Evolutionary conservation across 2,113 vertebrate species (phyloP).

Genomic region (Beaufortia kweichowensis): DNA sequence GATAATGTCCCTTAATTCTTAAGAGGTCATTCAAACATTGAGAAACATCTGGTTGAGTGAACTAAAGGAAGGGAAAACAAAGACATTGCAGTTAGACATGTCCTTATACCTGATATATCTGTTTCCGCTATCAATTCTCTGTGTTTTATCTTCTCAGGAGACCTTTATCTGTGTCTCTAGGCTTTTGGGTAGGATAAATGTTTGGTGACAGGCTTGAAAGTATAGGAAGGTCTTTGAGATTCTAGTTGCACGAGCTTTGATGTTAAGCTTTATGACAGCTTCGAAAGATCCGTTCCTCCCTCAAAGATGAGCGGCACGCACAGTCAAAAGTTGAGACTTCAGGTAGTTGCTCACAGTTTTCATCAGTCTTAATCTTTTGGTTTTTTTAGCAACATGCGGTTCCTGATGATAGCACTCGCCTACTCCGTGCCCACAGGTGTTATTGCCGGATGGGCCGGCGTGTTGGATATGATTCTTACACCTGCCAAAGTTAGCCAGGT

Average conservation of each 20-base stretch:
- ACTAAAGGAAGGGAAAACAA: slow-evolving; percentile 13
- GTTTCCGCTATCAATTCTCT: slow-evolving; percentile 2
- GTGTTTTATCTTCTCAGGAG: slow-evolving; percentile 21
- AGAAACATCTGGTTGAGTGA: slow-evolving; percentile 10
- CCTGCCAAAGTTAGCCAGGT: slow-evolving; percentile 93
- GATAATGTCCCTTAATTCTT: neutral
- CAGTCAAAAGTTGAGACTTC: slow-evolving; percentile 3
- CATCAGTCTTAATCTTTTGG: neutral
- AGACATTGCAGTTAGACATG: slow-evolving; percentile 24
- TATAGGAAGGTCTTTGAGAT: slow-evolving; percentile 22
- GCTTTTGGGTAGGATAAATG: slow-evolving; percentile 33
- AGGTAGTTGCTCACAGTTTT: slow-evolving; percentile 2
- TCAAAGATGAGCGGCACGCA: neutral
- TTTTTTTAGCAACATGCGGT: slow-evolving; percentile 85
- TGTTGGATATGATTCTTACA: slow-evolving; percentile 93
- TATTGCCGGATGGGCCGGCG: slow-evolving; percentile 92
- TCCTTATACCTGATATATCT: slow-evolving; percentile 30
- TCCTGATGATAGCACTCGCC: slow-evolving; percentile 95
- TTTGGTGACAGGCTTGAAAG: slow-evolving; percentile 37
- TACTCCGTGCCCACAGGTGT: slow-evolving; percentile 94
- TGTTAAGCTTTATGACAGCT: slow-evolving; percentile 25
- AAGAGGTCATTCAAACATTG: neutral
- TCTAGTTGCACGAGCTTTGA: slow-evolving; percentile 18
- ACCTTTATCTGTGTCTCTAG: slow-evolving; percentile 50
- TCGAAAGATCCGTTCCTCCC: slow-evolving; percentile 3